phyloP scores from a whole-genome alignment of 2,113 vertebrate species.

The Rafetus swinhoei region DNA sequence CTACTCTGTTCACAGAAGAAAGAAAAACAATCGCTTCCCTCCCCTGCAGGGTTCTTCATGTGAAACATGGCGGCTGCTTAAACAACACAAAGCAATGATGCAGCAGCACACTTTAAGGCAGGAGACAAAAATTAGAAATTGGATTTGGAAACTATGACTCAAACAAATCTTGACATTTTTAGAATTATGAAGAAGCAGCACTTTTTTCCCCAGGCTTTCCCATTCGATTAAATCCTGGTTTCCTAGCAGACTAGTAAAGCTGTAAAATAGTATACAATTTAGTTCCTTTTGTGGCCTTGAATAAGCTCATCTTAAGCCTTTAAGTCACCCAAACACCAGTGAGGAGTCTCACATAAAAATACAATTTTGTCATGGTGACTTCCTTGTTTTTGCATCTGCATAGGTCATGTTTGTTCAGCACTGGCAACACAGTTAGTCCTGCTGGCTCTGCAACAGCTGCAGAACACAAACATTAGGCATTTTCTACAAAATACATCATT shows the following conservation, averaged over 20 bases:
- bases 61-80: not conserved
- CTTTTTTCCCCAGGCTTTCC: not conserved
- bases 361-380: slow-evolving; percentile 11
- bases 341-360: not conserved
- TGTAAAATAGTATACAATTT: not conserved
- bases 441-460: not conserved
- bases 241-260: slow-evolving; percentile 3
- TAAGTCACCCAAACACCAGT: not conserved
- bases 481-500: not conserved
- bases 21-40: not conserved
- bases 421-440: accelerated
- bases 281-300: slow-evolving; percentile 12
- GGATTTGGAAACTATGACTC: not conserved
- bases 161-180: not conserved
- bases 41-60: not conserved
- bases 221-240: slow-evolving; percentile 5
- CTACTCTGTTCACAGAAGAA: not conserved
- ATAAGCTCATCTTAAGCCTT: not conserved
- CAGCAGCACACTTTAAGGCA: not conserved
- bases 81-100: not conserved
- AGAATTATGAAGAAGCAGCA: not conserved
- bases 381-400: not conserved
- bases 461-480: not conserved
- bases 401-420: not conserved
- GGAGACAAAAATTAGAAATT: not conserved